Conservation (phyloP, 2,797 vertebrate species). For the Chrysocyon brachyurus region DNA sequence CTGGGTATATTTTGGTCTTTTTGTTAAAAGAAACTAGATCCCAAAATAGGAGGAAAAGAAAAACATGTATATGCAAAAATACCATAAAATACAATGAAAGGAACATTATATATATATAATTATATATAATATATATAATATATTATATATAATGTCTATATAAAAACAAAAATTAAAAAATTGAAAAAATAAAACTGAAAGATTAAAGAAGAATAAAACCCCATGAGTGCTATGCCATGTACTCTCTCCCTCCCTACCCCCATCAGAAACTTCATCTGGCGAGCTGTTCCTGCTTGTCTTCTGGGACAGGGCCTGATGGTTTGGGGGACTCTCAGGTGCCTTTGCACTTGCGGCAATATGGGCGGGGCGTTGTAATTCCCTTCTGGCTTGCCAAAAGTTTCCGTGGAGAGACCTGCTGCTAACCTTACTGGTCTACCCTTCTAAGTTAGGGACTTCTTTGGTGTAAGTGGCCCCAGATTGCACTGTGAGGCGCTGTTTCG, state of each 20-base stretch:
- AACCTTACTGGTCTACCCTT: neutral
- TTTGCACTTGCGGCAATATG: neutral
- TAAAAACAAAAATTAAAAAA: neutral
- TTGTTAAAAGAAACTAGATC: neutral
- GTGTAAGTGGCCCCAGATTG: neutral
- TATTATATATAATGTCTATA: neutral
- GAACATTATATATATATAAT: neutral
- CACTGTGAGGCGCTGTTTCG: neutral
- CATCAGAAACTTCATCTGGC: neutral
- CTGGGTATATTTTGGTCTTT: neutral
- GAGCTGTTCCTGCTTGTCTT: neutral
- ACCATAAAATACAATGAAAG: neutral
- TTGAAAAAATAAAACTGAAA: no score
- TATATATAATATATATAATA: no score
- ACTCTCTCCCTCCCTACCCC: no score
- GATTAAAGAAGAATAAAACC: neutral
- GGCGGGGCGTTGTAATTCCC: no score
- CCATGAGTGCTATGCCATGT: neutral
- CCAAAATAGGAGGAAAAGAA: neutral
- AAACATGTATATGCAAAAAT: neutral
- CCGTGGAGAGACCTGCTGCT: neutral
- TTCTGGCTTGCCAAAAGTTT: neutral
- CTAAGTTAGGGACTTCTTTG: neutral
- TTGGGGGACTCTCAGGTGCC: neutral
- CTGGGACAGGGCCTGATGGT: neutral